A percentile compares a stretch with the other conserved stretches of the same genome.
Conservation (phyloP, 1,140 invertebrate genomes). For the Sesamia nonagrioides region DNA sequence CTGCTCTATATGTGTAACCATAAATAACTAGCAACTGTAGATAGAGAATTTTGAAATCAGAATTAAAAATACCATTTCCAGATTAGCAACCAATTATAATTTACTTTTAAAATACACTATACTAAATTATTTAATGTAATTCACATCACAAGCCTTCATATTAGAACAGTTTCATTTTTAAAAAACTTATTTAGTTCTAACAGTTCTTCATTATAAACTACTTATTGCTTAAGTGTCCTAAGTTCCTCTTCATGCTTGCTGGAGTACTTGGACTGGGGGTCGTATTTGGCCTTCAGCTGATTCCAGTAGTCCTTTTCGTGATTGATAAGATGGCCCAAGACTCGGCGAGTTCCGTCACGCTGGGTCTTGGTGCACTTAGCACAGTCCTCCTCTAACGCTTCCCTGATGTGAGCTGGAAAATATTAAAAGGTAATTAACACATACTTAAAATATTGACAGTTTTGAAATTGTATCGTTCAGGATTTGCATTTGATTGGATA, state of each 20-base stretch:
- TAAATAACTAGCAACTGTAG: neutral
- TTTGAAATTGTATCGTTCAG: neutral
- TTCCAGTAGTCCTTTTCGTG: constrained; percentile 89
- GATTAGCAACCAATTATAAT: constrained; percentile 28
- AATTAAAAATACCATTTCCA: neutral
- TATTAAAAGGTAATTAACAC: too few relatives aligned
- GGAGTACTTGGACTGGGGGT: constrained; percentile 88
- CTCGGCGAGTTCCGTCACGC: constrained; percentile 84
- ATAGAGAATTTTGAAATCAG: neutral
- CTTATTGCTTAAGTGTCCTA: constrained; percentile 31
- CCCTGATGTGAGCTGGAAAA: constrained; percentile 84
- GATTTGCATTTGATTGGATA: too few relatives aligned
- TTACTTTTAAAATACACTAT: constrained; percentile 28
- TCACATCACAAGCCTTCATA: constrained; percentile 1
- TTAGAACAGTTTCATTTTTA: neutral
- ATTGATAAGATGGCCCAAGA: constrained; percentile 86
- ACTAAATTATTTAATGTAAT: constrained; percentile 14
- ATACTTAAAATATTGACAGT: constrained; percentile 56
- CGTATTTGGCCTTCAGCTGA: constrained; percentile 88
- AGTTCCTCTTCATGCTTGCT: constrained; percentile 84
- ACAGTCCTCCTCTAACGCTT: constrained; percentile 89
- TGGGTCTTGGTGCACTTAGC: constrained; percentile 89
- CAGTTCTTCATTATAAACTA: neutral
- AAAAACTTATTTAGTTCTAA: too few relatives aligned
- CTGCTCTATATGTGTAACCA: too few relatives aligned